Evolutionary conservation across 2,797 vertebrate genomes (phyloP).

Genomic region (Sparus aurata): DNA sequence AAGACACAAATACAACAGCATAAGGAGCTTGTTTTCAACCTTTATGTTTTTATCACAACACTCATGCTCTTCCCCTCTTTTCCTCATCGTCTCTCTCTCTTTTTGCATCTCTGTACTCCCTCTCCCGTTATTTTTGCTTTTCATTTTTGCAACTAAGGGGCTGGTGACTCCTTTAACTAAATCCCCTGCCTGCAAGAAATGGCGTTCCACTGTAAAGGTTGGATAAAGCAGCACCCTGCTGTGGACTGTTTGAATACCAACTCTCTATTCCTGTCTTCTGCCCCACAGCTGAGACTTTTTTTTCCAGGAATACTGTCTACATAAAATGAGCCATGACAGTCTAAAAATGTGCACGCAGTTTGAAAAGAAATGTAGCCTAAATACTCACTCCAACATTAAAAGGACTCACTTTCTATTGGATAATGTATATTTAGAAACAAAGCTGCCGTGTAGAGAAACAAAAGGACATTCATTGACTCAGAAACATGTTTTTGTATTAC

Average conservation of each 20-base stretch:
- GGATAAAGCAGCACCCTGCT: constrained; percentile 54
- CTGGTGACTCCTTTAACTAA: constrained; percentile 23
- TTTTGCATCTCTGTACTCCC: constrained; percentile 16
- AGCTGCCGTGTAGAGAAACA: neutral
- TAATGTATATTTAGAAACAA: neutral
- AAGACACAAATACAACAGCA: too few species aligned
- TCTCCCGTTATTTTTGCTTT: constrained; percentile 19
- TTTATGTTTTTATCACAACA: constrained; percentile 12
- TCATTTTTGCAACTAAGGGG: constrained; percentile 15
- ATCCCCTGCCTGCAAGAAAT: constrained; percentile 46
- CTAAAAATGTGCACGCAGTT: neutral
- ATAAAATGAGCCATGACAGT: neutral
- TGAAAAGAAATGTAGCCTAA: neutral
- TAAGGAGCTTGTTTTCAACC: constrained; percentile 20
- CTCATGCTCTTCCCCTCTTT: neutral
- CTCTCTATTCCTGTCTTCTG: constrained; percentile 27
- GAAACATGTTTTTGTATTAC: neutral
- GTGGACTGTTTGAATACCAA: constrained; percentile 48
- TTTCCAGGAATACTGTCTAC: constrained; percentile 3
- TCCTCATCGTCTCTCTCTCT: constrained; percentile 11
- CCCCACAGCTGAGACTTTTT: constrained; percentile 41
- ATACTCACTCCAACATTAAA: neutral
- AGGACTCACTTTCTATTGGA: neutral
- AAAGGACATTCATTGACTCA: neutral
- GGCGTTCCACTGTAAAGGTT: constrained; percentile 59